phyloP scores from a whole-genome alignment of 64 coral and sea anemone species.

The Stichodactyla mertensii region DNA sequence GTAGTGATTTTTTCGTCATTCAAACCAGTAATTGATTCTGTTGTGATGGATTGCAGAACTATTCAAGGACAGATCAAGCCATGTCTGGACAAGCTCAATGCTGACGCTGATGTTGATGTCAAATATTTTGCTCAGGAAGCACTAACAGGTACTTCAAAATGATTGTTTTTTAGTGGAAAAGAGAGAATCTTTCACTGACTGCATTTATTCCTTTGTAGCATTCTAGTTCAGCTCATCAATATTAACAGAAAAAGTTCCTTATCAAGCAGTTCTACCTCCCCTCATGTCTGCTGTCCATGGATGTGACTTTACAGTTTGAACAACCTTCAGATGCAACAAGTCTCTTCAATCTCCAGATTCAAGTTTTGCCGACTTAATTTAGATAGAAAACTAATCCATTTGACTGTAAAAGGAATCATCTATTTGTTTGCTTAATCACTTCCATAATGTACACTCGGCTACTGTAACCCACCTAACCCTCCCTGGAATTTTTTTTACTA shows the following conservation, averaged over 20 bases:
- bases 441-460: neutral
- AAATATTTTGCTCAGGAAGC: conserved; percentile 99
- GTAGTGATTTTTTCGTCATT: no score
- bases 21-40: no score
- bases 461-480: neutral
- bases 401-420: neutral
- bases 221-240: neutral
- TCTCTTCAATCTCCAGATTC: neutral
- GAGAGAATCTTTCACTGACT: neutral
- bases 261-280: neutral
- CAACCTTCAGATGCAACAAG: neutral
- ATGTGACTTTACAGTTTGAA: neutral
- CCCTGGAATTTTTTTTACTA: neutral
- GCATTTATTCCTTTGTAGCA: neutral
- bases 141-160: conserved; percentile 69
- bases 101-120: conserved; percentile 86
- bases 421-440: no score
- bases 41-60: conserved; percentile 46
- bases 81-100: conserved; percentile 89
- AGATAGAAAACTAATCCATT: neutral
- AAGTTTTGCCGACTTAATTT: neutral
- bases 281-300: neutral
- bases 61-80: conserved; percentile 92
- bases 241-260: neutral
- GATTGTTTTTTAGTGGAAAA: neutral